Conservation (phyloP, 2,888 invertebrate species). For the Drosophila gaucha region DNA sequence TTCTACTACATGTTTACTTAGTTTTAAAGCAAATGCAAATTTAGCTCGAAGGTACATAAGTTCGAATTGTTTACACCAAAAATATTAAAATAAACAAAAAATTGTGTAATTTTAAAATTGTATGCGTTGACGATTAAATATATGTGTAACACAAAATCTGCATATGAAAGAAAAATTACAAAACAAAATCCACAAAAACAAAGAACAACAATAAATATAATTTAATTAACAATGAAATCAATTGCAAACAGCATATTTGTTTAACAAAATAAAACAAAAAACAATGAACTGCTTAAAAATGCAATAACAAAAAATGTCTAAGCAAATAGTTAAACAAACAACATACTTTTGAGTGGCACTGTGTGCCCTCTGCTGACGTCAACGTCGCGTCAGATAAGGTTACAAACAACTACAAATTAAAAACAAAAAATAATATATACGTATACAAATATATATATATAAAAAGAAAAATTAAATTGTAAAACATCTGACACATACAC, state of each 20-base stretch:
- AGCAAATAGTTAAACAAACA: conserved; percentile 21
- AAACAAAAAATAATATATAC: conserved; percentile 17
- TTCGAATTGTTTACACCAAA: conserved; percentile 76
- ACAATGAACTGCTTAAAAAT: conserved; percentile 30
- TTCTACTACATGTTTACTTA: conserved; percentile 74
- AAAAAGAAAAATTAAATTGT: conserved; percentile 23
- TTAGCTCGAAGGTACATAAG: conserved; percentile 70
- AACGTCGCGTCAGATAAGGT: conserved; percentile 61
- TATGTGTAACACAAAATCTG: conserved; percentile 39
- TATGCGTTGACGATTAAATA: conserved; percentile 56
- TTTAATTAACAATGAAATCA: conserved; percentile 26
- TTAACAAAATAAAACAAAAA: conserved; percentile 28
- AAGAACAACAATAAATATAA: conserved; percentile 39
- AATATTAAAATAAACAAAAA: conserved; percentile 73
- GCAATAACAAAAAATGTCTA: conserved; percentile 17
- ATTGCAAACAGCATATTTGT: conserved; percentile 41
- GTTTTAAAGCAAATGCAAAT: conserved; percentile 63
- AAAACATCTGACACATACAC: conserved; percentile 25
- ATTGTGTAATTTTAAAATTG: conserved; percentile 66
- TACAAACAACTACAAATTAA: conserved; percentile 50
- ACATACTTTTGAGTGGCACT: conserved; percentile 62
- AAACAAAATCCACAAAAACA: conserved; percentile 17
- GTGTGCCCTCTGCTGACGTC: conserved; percentile 61
- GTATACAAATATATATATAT: conserved; percentile 14
- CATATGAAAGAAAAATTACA: conserved; percentile 21